A percentile compares a stretch with the other conserved stretches of the same genome.
These are phyloP conservation scores for Sinocyclocheilus grahami DNA, from an alignment of 2,113 vertebrate genomes.

Conservation along the genomic window DNA sequence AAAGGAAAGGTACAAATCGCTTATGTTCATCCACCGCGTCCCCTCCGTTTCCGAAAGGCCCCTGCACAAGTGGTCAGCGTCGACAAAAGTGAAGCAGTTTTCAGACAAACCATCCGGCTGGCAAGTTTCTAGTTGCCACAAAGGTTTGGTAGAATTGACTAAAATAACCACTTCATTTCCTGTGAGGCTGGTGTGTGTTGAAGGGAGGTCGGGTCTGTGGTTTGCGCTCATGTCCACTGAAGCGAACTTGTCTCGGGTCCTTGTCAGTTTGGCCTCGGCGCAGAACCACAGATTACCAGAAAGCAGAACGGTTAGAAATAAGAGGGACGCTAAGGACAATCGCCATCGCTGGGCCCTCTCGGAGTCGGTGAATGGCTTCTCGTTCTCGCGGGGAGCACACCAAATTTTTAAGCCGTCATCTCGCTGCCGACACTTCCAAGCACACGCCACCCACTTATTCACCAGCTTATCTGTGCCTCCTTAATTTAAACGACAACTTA, in stretches of 20 bases:
- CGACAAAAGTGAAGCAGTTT: slow-evolving; percentile 89
- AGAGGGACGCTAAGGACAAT: slow-evolving; percentile 96
- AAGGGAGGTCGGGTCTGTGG: slow-evolving; percentile 7
- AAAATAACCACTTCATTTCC: slow-evolving; percentile 80
- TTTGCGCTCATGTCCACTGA: slow-evolving; percentile 58
- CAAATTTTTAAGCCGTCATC: slow-evolving; percentile 94
- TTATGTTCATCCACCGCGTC: slow-evolving; percentile 78
- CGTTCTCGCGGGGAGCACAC: slow-evolving; percentile 95
- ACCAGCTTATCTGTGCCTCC: no score
- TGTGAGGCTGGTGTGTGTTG: slow-evolving; percentile 72
- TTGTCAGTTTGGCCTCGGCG: slow-evolving; percentile 92
- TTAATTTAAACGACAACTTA: no score
- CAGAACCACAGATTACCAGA: slow-evolving; percentile 99
- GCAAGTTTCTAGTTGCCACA: slow-evolving; percentile 86
- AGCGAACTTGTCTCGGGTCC: slow-evolving; percentile 83
- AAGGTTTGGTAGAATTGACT: slow-evolving; percentile 85
- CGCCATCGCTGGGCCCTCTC: slow-evolving; percentile 99
- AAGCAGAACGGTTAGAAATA: slow-evolving; percentile 98
- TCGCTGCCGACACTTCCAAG: slow-evolving; percentile 97
- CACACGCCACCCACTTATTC: no score
- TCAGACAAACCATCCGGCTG: slow-evolving; percentile 81
- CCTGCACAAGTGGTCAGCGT: slow-evolving; percentile 86
- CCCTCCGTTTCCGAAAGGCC: slow-evolving; percentile 78
- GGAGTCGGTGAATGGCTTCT: slow-evolving; percentile 95
- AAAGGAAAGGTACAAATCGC: slow-evolving; percentile 98